Evolutionary conservation across 2,888 invertebrate species (phyloP), one percentile per base, ranked within the genome.

Genomic region (Dolichopus griseipennis): DNA sequence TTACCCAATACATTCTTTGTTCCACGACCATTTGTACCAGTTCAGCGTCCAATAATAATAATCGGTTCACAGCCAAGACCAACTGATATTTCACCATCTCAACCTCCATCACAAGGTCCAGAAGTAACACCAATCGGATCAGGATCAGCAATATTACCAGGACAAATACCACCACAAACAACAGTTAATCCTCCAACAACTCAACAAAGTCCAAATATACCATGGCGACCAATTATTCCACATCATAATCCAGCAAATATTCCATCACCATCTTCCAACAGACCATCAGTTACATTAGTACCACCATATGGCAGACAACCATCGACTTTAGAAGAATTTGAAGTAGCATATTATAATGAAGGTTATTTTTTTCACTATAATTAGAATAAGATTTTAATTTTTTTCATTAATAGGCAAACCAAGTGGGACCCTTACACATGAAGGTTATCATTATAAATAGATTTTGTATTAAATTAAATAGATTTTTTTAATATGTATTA

Each of bases 131-230:
- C 63, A 15, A 9, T 63, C 27, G n/a, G 7, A 7, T 33, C 64
- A 6, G 64, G 64, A 33, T 33, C 64, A 1, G 64, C 64, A 5
- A 18, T 64, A 64, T 10, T 15, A 2, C 33, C 64, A 33, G 64
- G 64, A 15, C 27, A 33, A 12, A 64, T 64, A 33, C 33, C 64
- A 33, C 2, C 61, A 61, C 61, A 69, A 10, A 27, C 67, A 7
- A 72, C 74, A 72, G 64, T 21, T 74, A 74, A 62, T 71, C 76
- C 72, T 75, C 68, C 70, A 0, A 68, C 66, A 1, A 12, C 43
- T 8, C 67, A 68, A 12, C n/a, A 43, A 6, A n/a, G 33, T n/a
- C 67, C 67, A n/a, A 22, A 43, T 18, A 61, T 72, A 0, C 73
- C 74, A 3, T 66, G 66, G 66, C 61, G 66, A 33, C 66, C 66